Conservation (phyloP, 2,888 invertebrate species). For the Criorhina ranunculi region DNA sequence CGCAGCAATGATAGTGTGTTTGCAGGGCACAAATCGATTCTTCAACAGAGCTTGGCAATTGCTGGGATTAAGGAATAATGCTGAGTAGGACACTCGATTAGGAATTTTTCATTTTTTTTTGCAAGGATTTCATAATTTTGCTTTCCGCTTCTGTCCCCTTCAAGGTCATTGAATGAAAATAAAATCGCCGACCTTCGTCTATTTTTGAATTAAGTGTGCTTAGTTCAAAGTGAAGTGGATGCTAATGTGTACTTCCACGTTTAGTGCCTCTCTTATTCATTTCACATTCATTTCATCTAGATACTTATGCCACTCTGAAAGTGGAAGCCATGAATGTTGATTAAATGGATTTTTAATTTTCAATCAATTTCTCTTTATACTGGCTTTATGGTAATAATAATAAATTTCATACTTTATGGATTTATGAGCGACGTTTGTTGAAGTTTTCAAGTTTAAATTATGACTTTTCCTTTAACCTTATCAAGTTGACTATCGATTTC, state of each 20-base stretch:
- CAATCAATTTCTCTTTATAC: background rate
- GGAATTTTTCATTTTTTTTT: constrained; percentile 1
- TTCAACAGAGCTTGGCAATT: constrained; percentile 9
- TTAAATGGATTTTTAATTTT: constrained; percentile 41
- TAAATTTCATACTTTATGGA: constrained; percentile 29
- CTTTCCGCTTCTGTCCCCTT: constrained; percentile 39
- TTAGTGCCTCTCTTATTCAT: constrained; percentile 37
- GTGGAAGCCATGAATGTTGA: constrained; percentile 34
- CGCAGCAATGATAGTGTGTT: constrained; percentile 17
- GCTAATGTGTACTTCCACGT: constrained; percentile 58
- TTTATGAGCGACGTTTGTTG: background rate
- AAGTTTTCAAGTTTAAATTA: constrained; percentile 26
- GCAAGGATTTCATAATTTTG: background rate
- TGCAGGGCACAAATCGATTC: constrained; percentile 45
- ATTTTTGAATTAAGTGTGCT: constrained; percentile 54
- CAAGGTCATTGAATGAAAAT: constrained; percentile 52
- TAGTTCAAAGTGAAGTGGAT: constrained; percentile 42
- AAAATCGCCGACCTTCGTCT: constrained; percentile 51
- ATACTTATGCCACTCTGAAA: constrained; percentile 57
- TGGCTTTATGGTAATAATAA: constrained; percentile 25
- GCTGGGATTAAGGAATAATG: constrained; percentile 40
- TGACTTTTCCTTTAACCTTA: constrained; percentile 11
- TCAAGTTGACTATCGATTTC: constrained; percentile 20
- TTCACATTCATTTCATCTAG: constrained; percentile 40
- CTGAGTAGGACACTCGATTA: constrained; percentile 22